Evolutionary conservation across 2,888 invertebrate genomes (phyloP).

Genomic region (Listrodromus nycthemerus): DNA sequence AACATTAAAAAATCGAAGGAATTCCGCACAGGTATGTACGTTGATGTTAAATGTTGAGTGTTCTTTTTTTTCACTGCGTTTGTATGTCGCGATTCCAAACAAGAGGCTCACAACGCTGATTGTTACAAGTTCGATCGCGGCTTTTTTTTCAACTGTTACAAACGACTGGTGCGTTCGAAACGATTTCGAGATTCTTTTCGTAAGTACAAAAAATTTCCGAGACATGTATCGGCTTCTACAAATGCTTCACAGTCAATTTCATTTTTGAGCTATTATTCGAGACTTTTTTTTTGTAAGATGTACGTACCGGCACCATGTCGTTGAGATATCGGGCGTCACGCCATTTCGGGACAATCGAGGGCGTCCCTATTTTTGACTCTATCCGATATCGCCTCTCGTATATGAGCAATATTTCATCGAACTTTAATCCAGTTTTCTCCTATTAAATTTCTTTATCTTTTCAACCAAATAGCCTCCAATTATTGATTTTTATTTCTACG

Average conservation of each 20-base stretch:
- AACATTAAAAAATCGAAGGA: neutral
- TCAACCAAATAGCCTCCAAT: neutral
- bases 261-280: neutral
- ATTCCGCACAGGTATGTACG: constrained; percentile 14
- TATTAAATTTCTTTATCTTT: neutral
- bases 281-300: constrained; percentile 21
- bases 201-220: neutral
- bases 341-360: constrained; percentile 58
- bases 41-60: neutral
- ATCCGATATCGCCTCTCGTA: neutral
- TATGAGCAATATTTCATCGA: neutral
- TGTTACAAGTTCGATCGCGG: constrained; percentile 10
- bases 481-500: neutral
- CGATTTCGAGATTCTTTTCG: neutral
- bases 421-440: neutral
- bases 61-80: constrained; percentile 1
- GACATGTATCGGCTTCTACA: neutral
- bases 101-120: constrained; percentile 31
- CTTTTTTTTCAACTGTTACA: constrained; percentile 6
- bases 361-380: constrained; percentile 59
- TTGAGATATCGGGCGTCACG: constrained; percentile 50
- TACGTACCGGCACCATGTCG: constrained; percentile 59
- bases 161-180: neutral
- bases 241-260: neutral
- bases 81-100: constrained; percentile 16